phyloP scores from a whole-genome alignment of 2,797 vertebrate species.

The Sciurus vulgaris region DNA sequence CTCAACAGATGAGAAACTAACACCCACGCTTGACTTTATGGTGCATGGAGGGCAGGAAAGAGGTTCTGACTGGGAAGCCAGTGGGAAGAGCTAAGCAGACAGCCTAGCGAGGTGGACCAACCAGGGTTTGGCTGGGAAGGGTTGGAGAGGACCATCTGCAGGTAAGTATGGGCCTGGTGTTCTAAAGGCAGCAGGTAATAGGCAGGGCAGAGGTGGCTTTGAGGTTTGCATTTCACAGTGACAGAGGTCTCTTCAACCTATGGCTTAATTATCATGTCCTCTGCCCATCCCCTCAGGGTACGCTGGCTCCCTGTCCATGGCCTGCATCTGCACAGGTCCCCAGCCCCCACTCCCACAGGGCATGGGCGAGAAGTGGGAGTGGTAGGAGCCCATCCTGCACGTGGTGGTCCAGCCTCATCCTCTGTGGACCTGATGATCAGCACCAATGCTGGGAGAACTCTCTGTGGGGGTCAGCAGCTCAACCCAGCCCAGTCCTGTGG shows the following conservation, averaged over 20 bases:
- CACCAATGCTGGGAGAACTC: background rate
- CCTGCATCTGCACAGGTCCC: background rate
- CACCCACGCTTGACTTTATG: background rate
- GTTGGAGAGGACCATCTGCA: rapidly evolving
- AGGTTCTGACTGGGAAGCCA: background rate
- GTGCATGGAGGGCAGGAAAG: background rate
- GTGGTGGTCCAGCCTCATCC: background rate
- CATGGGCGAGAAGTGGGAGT: no score
- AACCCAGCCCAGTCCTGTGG: background rate
- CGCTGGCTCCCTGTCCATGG: background rate
- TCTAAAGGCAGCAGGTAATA: background rate
- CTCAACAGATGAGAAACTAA: background rate
- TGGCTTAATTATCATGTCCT: background rate
- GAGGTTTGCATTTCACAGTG: background rate
- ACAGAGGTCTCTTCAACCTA: background rate
- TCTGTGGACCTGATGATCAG: background rate
- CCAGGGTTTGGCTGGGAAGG: background rate
- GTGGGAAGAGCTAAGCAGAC: background rate
- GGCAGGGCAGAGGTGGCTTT: background rate
- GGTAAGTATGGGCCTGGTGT: background rate
- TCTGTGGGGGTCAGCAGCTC: background rate
- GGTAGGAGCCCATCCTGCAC: background rate
- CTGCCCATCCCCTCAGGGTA: background rate
- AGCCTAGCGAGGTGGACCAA: no score
- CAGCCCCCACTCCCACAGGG: background rate